Evolutionary conservation across 2,113 vertebrate genomes (phyloP).

Genomic region (Benitochromis conjunctus): DNA sequence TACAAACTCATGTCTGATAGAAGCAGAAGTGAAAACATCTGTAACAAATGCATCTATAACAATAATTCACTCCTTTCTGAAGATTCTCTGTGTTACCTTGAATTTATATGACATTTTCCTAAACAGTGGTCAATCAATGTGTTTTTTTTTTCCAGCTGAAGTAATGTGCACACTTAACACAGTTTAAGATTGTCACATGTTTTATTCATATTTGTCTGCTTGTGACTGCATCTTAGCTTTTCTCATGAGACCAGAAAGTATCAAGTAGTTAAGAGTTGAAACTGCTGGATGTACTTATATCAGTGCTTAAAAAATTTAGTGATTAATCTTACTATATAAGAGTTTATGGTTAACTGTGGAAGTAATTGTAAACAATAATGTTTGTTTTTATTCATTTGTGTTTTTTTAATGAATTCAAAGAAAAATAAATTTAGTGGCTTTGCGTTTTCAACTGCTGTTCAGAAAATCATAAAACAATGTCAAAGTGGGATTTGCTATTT

Average conservation of each 20-base stretch:
- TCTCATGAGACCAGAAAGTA: neutral
- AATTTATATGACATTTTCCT: neutral
- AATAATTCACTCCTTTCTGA: neutral
- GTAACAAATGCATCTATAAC: neutral
- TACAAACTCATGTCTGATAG: neutral
- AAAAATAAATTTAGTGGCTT: neutral
- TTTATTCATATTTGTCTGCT: neutral
- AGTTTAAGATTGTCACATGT: neutral
- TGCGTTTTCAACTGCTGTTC: neutral
- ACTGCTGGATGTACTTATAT: neutral
- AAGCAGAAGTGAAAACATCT: neutral
- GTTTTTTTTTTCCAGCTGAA: neutral
- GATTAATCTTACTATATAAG: neutral
- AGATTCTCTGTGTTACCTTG: neutral
- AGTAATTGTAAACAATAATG: neutral
- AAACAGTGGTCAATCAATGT: neutral
- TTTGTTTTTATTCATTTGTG: neutral
- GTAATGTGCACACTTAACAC: neutral
- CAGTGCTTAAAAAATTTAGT: neutral
- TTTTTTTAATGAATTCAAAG: neutral
- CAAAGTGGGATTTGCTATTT: neutral
- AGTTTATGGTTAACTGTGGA: neutral
- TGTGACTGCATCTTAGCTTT: neutral
- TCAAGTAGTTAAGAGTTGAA: neutral
- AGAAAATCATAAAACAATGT: neutral